Evolutionary conservation across 2,113 vertebrate genomes (phyloP), one percentile per base, ranked within the genome.

Genomic region (Apaloderma vittatum): DNA sequence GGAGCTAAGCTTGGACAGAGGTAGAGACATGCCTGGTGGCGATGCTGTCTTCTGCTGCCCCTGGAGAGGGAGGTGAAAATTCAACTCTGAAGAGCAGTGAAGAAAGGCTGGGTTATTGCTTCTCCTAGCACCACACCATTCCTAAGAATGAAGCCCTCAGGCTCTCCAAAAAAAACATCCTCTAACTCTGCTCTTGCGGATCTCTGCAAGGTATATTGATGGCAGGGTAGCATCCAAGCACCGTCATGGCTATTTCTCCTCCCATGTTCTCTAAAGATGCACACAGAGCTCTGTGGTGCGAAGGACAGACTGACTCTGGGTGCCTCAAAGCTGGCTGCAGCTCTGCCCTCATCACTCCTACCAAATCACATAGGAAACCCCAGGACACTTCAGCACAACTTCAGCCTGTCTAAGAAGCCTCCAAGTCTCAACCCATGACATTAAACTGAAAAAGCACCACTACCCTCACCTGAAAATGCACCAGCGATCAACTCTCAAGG

Each of bases 211-310:
- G 11, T 12, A 11, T 5, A 36, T 46, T 16, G 11, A 10, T 1
- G 5, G 51, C 30, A 54, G 5, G 7, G 24, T 8, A 65, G 18
- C 8, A 8, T 21, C 61, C 19, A 4, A 15, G 67, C 34, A 58
- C 48, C 2, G 0, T 2, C 24, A 4, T 0, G 7, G 24, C 21
- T 27, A 22, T 58, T 27, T 37, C 27, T 58, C 36, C 36, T 36
- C 55, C 45, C 9, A 1, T 45, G 54, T 49, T 34, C 36, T 68
- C 61, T 34, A 19, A 16, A 9, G 29, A 10, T 15, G 12, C 29
- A 8, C 4, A 0, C 12, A 26, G 52, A 74, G 30, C 30, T 34
- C 76, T 32, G 59, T 6, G 23, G 15, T 48, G 63, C 37, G 23
- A 40, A 67, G 30, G 45, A 21, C 1, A 0, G 30, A 1, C n/a